phyloP scores from a whole-genome alignment of 1,140 invertebrate genomes.

The Drosophila orosa region DNA sequence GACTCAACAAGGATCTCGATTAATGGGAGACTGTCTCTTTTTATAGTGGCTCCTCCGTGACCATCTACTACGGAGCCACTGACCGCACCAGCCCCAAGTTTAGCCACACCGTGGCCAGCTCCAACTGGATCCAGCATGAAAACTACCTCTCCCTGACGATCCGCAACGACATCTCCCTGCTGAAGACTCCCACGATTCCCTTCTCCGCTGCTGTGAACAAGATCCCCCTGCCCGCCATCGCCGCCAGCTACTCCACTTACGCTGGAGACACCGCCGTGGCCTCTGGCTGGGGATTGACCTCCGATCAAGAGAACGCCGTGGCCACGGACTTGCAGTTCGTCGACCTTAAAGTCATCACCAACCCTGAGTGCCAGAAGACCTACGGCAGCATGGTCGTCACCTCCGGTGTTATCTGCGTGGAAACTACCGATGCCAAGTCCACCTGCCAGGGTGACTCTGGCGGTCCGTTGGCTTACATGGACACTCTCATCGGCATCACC shows the following conservation, averaged over 20 bases:
- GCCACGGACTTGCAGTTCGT: slow-evolving; percentile 36
- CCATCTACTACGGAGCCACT: slow-evolving; percentile 53
- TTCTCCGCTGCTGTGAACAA: slow-evolving; percentile 35
- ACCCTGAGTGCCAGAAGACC: background rate
- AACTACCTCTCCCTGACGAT: slow-evolving; percentile 45
- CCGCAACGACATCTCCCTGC: slow-evolving; percentile 65
- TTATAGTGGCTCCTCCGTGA: slow-evolving; percentile 52
- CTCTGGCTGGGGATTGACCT: slow-evolving; percentile 64
- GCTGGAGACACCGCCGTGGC: slow-evolving; percentile 50
- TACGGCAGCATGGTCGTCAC: slow-evolving; percentile 32
- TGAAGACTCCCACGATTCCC: slow-evolving; percentile 19
- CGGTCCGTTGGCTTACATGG: slow-evolving; percentile 85
- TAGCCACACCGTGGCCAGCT: slow-evolving; percentile 36
- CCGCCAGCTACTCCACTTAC: slow-evolving; percentile 59
- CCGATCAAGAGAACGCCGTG: slow-evolving; percentile 38
- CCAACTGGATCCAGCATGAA: slow-evolving; percentile 46
- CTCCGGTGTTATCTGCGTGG: slow-evolving; percentile 47
- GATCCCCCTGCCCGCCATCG: slow-evolving; percentile 39
- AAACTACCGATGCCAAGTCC: slow-evolving; percentile 48
- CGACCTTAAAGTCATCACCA: slow-evolving; percentile 11
- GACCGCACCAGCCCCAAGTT: slow-evolving; percentile 45
- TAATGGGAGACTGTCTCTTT: background rate
- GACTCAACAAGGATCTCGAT: background rate
- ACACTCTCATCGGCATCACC: slow-evolving; percentile 85
- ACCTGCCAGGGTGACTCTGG: slow-evolving; percentile 86